phyloP scores from a whole-genome alignment of 1,140 invertebrate species.

The Apis laboriosa region DNA sequence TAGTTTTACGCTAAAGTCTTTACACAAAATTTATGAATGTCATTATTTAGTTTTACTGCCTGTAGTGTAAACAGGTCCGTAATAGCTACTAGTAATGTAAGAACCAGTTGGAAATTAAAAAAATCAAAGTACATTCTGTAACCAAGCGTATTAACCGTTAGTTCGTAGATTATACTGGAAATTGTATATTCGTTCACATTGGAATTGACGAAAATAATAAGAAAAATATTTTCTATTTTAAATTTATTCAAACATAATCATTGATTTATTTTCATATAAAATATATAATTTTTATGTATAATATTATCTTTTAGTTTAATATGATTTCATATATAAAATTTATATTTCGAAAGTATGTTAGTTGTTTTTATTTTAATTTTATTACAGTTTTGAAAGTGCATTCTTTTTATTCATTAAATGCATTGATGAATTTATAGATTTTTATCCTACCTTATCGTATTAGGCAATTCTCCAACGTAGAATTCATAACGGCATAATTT shows the following conservation, averaged over 20 bases:
- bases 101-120: constrained; percentile 45
- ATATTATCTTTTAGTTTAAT: too few relatives aligned
- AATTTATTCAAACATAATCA: background rate
- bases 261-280: background rate
- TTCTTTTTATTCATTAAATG: background rate
- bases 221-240: background rate
- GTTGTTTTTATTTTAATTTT: background rate
- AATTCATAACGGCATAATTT: constrained; percentile 63
- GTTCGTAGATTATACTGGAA: background rate
- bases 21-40: background rate
- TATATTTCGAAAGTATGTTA: background rate
- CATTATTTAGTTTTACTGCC: background rate
- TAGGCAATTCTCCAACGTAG: constrained; percentile 49
- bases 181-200: background rate
- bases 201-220: constrained; percentile 7
- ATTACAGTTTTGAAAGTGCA: background rate
- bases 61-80: background rate
- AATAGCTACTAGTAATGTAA: background rate
- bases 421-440: background rate
- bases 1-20: background rate
- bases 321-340: background rate
- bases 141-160: constrained; percentile 53
- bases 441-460: constrained; percentile 49
- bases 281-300: background rate
- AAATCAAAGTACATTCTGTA: constrained; percentile 19